Evolutionary conservation across 2,888 invertebrate genomes (phyloP), one percentile per base, ranked within the genome.

Genomic region (Scaptomyza reducta): DNA sequence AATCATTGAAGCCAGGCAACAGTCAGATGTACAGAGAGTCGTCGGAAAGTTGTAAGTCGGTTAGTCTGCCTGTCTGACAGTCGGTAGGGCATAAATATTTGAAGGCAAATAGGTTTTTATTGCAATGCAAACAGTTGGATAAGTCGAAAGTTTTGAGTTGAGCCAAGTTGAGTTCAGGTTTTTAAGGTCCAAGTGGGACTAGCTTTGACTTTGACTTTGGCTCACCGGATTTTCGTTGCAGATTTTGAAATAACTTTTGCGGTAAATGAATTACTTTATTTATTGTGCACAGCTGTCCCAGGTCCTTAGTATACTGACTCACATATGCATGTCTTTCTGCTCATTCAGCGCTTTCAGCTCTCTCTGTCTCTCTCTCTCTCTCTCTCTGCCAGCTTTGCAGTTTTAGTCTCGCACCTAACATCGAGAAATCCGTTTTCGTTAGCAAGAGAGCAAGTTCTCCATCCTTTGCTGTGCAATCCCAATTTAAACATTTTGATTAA

Each of bases 401-500:
- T 68, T 47, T 47, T 49, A 25, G 3, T 29, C 53, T 44, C 18
- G 18, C 29, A 11, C 4, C 22, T 50, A 25, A 50, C 38, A 25
- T 14, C 7, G 10, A 49, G 18, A 49, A 49, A n/a, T n/a, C 50
- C 9, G n/a, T 9, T 16, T 11, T 35, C 14, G 22, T 11, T 33
- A 18, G 22, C 35, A 50, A 40, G 35, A 35, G 40, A 40, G 7
- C 40, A 25, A 33, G 6, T 33, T 13, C 38, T 13, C 13, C 16
- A 47, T 46, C 38, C 45, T 13, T 11, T 18, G n/a, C 42, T 7
- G 29, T 47, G 49, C 64, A 49, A 22, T 46, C 47, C 44, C 50
- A 47, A 80, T 85, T 90, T 89, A 85, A 82, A 76, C 74, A 82
- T 85, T 81, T 85, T 87, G 90, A 88, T 89, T 90, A 87, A 85